Evolutionary conservation across 2,797 vertebrate genomes (phyloP), one percentile per base, ranked within the genome.

Genomic region (Vespertilio murinus): DNA sequence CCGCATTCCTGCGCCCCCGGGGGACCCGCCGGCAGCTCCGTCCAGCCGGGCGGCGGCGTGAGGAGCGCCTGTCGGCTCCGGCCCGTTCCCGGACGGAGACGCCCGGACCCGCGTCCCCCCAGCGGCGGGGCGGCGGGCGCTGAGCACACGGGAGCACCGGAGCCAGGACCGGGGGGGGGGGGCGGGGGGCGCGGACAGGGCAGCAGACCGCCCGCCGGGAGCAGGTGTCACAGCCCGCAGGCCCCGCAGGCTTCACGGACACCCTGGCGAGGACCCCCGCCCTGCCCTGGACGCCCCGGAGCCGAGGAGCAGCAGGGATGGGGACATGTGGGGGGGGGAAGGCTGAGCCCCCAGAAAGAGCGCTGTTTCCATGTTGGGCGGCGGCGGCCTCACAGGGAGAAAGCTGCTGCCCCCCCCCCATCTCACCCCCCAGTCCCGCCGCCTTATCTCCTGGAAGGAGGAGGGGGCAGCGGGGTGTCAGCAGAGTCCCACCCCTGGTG

Each of bases 401-500:
- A 95, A 82, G 86, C 11, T 3, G 35, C 9, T 25, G 33, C 77
- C 7, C 0, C 1, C 49, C 8, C 33, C 20, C 6, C 1, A 0
- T 0, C 49, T n/a, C 16, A 7, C 8, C 40, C 65, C 0, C 0
- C 42, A 49, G 47, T 49, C 47, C 47, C 0, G 10, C 25, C 69
- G 23, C 75, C 79, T 91, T 59, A 28, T 52, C 88, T 91, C 90
- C 64, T 2, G 13, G 42, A 30, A 56, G 52, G 20, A 47, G 33
- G n/a, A n/a, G n/a, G n/a, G 47, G 30, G 8, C 49, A 38, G 61
- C 25, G 2, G 6, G 20, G 25, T 2, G 22, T 75, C 45, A 18
- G 45, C 5, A n/a, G n/a, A n/a, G n/a, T n/a, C n/a, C n/a, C n/a
- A n/a, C n/a, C 42, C 42, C 28, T 18, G 1, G 25, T 2, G 0